Base-by-base conservation (phyloP, 1,140 invertebrate species). In the Drosophila albomicans region DNA sequence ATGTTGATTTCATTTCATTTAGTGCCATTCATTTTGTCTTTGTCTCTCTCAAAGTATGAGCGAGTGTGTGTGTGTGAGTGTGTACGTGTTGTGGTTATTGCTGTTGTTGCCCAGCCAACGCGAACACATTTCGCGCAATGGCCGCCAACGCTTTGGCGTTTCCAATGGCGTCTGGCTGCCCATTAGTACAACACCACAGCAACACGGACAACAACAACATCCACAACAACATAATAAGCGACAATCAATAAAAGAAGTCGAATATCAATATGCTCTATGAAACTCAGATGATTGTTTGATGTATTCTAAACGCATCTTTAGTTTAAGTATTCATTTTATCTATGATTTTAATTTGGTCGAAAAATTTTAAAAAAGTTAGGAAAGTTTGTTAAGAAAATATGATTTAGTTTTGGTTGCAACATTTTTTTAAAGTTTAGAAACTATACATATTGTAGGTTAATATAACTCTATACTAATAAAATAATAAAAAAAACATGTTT, bases 1-100 rank as follows among this genome's bases (percentile, higher is more conserved):
- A 88, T 87, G 82, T 87, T 87, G 84, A 87, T 87, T 87, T 87
- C 84, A 87, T 88, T 87, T 88, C 84, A 88, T 87, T 88, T 88
- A 80, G 79, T 77, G 66, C 51, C 72, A 65, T 64, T 65, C 68
- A 20, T 79, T 82, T 79, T 76, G 75, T 63, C 52, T 78, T 71
- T 79, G 65, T 82, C 63, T 69, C 65, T 72, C 63, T 13, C 8
- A 11, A 32, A 59, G 59, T 71, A 62, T 67, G 28, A 59, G 35
- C 74, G 5, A 7, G 32, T 32, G 5, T 32, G 5, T 7, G 32
- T 32, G 5, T 32, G 30, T 32, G 5, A 32, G 30, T 38, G 8
- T 38, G 35, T 38, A 8, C 10, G 35, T 38, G 35, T 38, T 38
- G 30, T 32, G 62, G 35, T 59, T 78, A 48, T 63, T 82, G 52